Conservation (phyloP, 2,113 vertebrate genomes). For the Lagopus muta region DNA sequence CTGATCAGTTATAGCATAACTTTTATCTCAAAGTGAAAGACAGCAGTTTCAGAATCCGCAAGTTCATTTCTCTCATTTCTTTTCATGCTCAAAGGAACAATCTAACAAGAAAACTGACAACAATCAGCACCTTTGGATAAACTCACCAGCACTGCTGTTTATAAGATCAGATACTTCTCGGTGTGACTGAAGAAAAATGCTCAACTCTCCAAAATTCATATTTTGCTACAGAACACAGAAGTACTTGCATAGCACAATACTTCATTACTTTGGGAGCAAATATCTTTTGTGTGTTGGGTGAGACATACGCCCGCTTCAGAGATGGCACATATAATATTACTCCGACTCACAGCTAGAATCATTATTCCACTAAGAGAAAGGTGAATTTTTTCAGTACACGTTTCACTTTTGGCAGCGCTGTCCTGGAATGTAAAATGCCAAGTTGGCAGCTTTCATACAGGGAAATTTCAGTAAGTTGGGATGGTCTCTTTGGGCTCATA, state of each 20-base stretch:
- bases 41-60: background rate
- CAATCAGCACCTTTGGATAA: background rate
- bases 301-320: background rate
- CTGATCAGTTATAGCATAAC: conserved; percentile 10
- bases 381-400: background rate
- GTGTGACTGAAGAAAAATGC: background rate
- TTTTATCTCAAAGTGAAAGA: conserved; percentile 28
- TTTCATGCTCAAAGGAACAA: background rate
- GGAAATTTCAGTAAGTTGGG: conserved; percentile 48
- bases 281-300: background rate
- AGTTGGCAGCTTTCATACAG: conserved; percentile 44
- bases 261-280: background rate
- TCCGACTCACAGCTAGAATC: background rate
- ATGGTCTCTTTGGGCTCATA: conserved; percentile 47
- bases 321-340: background rate
- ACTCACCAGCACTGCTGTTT: background rate
- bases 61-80: background rate
- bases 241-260: background rate
- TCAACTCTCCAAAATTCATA: background rate
- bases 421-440: conserved; percentile 52
- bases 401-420: conserved; percentile 20
- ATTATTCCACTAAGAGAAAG: conserved; percentile 7
- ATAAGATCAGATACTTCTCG: background rate
- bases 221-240: background rate
- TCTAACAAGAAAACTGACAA: background rate